Conservation (phyloP, 1,140 invertebrate genomes). For the Danaus plexippus region DNA sequence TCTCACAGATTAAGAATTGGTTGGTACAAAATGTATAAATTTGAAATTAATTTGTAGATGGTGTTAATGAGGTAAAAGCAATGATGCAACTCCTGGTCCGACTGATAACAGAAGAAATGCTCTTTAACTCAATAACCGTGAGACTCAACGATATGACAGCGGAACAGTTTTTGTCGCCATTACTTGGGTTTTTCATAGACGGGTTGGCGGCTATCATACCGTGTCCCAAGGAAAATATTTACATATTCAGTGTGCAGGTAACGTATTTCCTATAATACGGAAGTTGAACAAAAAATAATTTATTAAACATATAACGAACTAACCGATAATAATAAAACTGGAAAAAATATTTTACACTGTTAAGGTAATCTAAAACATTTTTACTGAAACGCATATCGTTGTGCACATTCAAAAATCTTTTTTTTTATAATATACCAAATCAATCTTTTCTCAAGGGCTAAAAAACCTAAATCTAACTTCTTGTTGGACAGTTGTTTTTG, state of each 20-base stretch:
- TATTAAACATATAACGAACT: no score
- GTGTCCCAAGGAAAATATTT: constrained; percentile 93
- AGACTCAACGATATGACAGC: constrained; percentile 94
- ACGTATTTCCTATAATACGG: neutral
- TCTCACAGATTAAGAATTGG: no score
- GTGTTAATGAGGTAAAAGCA: constrained; percentile 91
- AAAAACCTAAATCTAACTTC: no score
- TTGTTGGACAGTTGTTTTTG: no score
- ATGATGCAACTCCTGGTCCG: constrained; percentile 91
- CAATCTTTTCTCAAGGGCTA: no score
- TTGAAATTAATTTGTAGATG: constrained; percentile 73
- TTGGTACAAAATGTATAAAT: neutral
- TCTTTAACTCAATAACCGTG: constrained; percentile 95
- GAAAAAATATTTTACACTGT: no score
- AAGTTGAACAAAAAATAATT: no score
- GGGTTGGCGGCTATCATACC: constrained; percentile 93
- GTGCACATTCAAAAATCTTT: no score
- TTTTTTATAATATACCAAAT: no score
- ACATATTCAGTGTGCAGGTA: constrained; percentile 92
- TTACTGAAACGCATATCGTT: no score
- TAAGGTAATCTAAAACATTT: no score
- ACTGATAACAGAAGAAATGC: constrained; percentile 94
- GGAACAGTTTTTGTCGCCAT: constrained; percentile 92
- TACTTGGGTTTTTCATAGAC: constrained; percentile 92
- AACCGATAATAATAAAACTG: no score